phyloP scores from a whole-genome alignment of 2,888 invertebrate genomes.

The Aphelenchoides bicaudatus region DNA sequence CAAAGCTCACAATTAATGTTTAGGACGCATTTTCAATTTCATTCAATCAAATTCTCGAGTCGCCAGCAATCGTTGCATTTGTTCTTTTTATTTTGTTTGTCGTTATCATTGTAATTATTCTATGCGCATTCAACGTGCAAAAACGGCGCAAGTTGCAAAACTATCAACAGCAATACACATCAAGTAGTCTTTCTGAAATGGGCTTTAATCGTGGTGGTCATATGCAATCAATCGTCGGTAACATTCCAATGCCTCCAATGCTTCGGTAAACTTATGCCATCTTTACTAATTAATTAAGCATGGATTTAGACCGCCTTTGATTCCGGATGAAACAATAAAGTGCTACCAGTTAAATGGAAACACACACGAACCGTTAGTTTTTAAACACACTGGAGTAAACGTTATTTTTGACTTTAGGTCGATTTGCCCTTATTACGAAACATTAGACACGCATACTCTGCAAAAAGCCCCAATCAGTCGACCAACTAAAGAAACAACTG shows the following conservation, averaged over 20 bases:
- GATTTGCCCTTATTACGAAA: slow-evolving; percentile 15
- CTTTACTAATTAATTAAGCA: too few relatives aligned
- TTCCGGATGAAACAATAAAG: background rate
- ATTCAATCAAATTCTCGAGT: slow-evolving; percentile 4
- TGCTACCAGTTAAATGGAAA: background rate
- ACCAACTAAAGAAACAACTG: background rate
- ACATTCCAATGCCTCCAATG: slow-evolving; percentile 20
- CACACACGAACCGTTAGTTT: background rate
- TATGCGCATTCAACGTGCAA: background rate
- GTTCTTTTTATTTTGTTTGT: background rate
- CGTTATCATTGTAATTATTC: background rate
- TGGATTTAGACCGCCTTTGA: background rate
- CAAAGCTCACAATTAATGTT: background rate
- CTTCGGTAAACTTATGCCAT: too few relatives aligned
- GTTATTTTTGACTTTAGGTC: background rate
- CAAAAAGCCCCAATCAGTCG: background rate
- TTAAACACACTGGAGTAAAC: background rate
- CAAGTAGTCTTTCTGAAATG: background rate
- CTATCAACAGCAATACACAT: slow-evolving; percentile 9
- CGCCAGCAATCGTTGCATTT: background rate
- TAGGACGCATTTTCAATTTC: background rate
- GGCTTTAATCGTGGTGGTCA: background rate
- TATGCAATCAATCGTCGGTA: background rate
- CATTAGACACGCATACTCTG: slow-evolving; percentile 9
- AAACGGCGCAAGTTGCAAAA: background rate